Base-by-base conservation (phyloP, 2,797 vertebrate species). In the Mionectes olivaceus region DNA sequence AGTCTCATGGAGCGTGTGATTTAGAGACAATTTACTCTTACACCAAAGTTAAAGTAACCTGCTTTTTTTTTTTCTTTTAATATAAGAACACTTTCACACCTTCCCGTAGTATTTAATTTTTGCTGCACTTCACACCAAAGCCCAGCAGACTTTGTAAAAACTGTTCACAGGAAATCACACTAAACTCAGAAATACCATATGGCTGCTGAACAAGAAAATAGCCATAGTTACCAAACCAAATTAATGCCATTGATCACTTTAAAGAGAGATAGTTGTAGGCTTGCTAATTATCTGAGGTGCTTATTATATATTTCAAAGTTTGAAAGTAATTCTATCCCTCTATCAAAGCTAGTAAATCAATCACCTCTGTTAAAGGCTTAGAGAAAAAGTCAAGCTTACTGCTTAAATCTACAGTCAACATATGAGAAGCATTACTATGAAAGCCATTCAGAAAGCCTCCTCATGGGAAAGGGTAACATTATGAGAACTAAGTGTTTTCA, bases 401-500 rank as follows among this genome's bases (percentile, higher is more conserved):
- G 71, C 86, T 83, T 83, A 91, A 92, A 95, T 63, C 95, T 84
- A 74, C 13, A 91, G 84, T 79, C 71, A 93, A 91, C 96, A 97
- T 95, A 95, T 95, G 95, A 96, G 74, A 97, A 94, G 56, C 95
- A 96, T 97, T 97, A 96, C 87, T 95, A 89, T 84, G 93, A 92
- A 92, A 96, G 85, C 77, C 83, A 86, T 76, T 96, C 77, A 86
- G 49, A 92, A 93, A 87, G 77, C 63, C 80, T 93, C 93, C 95
- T 94, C 94, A 84, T 90, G 94, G 93, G 94, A 96, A 94, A 93
- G 76, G 76, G 94, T 49, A 96, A 94, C 92, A 88, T 95, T 96
- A 94, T 94, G 92, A 96, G 94, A 94, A 95, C 87, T 95, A 97
- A 96, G 92, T 96, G 95, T 79, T 96, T 94, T 96, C 95, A 96